Evolutionary conservation across 2,113 vertebrate species (phyloP), one percentile per base, ranked within the genome.

Genomic region (Bubalus kerabau): DNA sequence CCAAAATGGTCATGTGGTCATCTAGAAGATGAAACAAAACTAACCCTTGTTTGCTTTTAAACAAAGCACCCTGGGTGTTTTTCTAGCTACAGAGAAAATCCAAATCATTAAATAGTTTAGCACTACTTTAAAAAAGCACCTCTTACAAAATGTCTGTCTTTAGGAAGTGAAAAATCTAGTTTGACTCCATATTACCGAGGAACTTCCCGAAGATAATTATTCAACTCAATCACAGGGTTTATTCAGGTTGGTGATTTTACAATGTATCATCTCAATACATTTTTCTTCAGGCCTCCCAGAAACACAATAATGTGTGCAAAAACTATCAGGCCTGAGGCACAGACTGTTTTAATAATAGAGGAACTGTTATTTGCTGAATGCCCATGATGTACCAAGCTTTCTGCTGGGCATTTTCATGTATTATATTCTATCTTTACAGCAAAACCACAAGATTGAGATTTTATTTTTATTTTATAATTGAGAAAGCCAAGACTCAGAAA

Each of bases 51-150:
- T 84, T 60, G 48, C 46, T 67, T 93, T 96, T 56, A 87, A 87
- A 90, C 28, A 62, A 80, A 80, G 17, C 6, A 67, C 32, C 15
- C 9, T 19, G 56, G 3, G 19, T 50, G 8, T 78, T 89, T 71
- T 87, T 86, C 11, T 92, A 28, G 40, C 71, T 64, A 52, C 54
- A 86, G n/a, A 78, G 26, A 95, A 21, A 78, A 84, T 90, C 36
- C 13, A 87, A 95, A 95, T 62, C 32, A 92, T 95, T 86, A 91
- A 84, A 36, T 81, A 85, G 46, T 50, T 96, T 71, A 87, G 15
- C 59, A 67, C 23, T 83, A 52, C 43, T 54, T 93, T 1, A 4
- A 83, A 93, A 43, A 80, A 94, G 76, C 1, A 81, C 1, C 6
- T 83, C 28, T 71, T 59, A 86, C 16, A 90, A 96, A 86, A 81